phyloP scores from a whole-genome alignment of 1,140 invertebrate species.

The Trinorchestia longiramus region DNA sequence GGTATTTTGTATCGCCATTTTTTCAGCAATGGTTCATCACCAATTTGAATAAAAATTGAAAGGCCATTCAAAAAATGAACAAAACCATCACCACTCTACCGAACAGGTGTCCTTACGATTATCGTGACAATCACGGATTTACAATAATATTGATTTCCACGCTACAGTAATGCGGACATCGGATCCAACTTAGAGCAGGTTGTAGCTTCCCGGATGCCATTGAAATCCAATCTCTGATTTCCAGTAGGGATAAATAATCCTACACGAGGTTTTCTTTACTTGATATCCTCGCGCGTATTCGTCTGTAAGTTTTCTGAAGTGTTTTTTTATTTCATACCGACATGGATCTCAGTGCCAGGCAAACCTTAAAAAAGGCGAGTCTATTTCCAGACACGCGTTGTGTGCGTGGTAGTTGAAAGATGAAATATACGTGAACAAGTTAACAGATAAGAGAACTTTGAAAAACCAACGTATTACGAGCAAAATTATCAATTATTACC shows the following conservation, averaged over 20 bases:
- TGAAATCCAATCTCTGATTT: neutral
- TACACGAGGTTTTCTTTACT: neutral
- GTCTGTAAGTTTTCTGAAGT: neutral
- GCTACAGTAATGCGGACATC: neutral
- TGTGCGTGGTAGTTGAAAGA: too few relatives aligned
- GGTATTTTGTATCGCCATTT: too few relatives aligned
- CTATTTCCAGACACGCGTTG: too few relatives aligned
- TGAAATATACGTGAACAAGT: too few relatives aligned
- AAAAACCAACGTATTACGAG: too few relatives aligned
- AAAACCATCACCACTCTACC: too few relatives aligned
- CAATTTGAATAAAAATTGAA: too few relatives aligned
- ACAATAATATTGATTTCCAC: neutral
- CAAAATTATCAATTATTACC: too few relatives aligned
- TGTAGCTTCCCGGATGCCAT: neutral
- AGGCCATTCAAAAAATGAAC: too few relatives aligned
- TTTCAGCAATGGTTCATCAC: too few relatives aligned
- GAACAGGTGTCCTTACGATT: neutral
- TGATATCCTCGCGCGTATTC: neutral
- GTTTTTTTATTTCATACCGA: neutral
- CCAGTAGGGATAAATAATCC: neutral
- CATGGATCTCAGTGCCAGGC: neutral
- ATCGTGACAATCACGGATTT: neutral
- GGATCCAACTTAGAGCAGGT: neutral
- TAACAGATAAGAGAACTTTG: too few relatives aligned
- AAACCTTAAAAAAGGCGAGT: neutral